Percentiles rank a stretch among this genome's conserved stretches.
Evolutionary conservation across 2,113 vertebrate genomes (phyloP).

Genomic region (Dissostichus mawsoni): DNA sequence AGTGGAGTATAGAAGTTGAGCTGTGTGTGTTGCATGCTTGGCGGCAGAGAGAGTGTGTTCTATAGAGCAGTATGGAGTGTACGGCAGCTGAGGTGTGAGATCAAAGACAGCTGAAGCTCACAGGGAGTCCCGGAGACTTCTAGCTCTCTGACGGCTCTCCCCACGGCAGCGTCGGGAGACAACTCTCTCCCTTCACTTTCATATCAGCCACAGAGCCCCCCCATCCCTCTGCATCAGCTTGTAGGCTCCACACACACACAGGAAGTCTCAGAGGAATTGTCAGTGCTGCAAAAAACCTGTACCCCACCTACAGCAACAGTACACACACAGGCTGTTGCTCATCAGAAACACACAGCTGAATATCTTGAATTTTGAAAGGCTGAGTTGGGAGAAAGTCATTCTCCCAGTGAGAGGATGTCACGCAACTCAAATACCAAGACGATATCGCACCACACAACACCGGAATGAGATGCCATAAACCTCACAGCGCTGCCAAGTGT

Average conservation of each 20-base stretch:
- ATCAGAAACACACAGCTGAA: slow-evolving; percentile 60
- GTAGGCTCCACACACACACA: slow-evolving; percentile 33
- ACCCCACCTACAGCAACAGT: slow-evolving; percentile 71
- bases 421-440: slow-evolving; percentile 44
- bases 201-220: slow-evolving; percentile 74
- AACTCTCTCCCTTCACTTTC: slow-evolving; percentile 79
- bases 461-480: slow-evolving; percentile 49
- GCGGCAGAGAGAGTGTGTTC: slow-evolving; percentile 61
- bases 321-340: slow-evolving; percentile 51
- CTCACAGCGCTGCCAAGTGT: slow-evolving; percentile 29
- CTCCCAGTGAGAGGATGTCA: slow-evolving; percentile 21
- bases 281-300: slow-evolving; percentile 62
- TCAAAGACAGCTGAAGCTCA: slow-evolving; percentile 74
- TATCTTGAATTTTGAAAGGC: slow-evolving; percentile 51
- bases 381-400: slow-evolving; percentile 45
- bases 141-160: slow-evolving; percentile 74
- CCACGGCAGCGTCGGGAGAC: slow-evolving; percentile 68
- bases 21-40: slow-evolving; percentile 45
- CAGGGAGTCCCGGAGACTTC: slow-evolving; percentile 79
- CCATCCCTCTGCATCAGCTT: slow-evolving; percentile 54
- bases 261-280: slow-evolving; percentile 69
- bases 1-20: slow-evolving; percentile 43
- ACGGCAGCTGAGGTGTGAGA: slow-evolving; percentile 64
- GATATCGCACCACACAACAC: slow-evolving; percentile 22
- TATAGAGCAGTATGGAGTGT: slow-evolving; percentile 52